These are phyloP conservation scores for Paraescarpia echinospica DNA, from an alignment of 1,140 invertebrate genomes.

Conservation along the genomic window DNA sequence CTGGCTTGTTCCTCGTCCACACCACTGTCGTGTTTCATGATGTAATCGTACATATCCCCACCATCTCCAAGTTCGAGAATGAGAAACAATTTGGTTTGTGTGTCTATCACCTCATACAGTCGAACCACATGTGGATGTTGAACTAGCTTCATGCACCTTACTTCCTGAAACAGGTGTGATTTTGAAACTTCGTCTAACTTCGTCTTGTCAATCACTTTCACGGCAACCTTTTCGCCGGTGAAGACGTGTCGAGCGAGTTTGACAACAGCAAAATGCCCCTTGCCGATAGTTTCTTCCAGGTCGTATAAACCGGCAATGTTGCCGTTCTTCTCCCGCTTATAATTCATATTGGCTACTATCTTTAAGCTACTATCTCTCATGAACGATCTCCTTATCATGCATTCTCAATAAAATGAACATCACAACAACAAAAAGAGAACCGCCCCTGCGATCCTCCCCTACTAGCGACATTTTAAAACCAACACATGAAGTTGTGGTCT, in stretches of 20 bases:
- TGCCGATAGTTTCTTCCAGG: constrained; percentile 80
- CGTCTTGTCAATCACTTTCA: constrained; percentile 93
- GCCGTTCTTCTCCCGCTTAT: constrained; percentile 36
- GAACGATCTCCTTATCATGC: neutral
- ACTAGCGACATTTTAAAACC: constrained; percentile 5
- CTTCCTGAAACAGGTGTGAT: constrained; percentile 92
- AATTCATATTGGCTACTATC: neutral
- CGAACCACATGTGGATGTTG: constrained; percentile 98
- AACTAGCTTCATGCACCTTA: constrained; percentile 97
- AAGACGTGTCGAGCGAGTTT: constrained; percentile 98
- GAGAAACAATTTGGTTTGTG: constrained; percentile 70
- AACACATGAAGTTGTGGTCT: constrained; percentile 5
- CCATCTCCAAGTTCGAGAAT: constrained; percentile 98
- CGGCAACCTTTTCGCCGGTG: constrained; percentile 94
- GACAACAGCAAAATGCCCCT: constrained; percentile 97
- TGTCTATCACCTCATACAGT: constrained; percentile 98
- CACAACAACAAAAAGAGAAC: constrained; percentile 1
- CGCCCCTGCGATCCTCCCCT: neutral
- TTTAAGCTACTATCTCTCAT: neutral
- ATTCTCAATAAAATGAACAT: neutral
- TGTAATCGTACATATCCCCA: constrained; percentile 98
- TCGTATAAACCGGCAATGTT: constrained; percentile 97
- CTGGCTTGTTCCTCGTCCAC: constrained; percentile 73
- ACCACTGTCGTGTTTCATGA: constrained; percentile 85
- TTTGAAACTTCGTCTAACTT: constrained; percentile 96